phyloP scores from a whole-genome alignment of 2,888 invertebrate genomes.

The Spisula solida region DNA sequence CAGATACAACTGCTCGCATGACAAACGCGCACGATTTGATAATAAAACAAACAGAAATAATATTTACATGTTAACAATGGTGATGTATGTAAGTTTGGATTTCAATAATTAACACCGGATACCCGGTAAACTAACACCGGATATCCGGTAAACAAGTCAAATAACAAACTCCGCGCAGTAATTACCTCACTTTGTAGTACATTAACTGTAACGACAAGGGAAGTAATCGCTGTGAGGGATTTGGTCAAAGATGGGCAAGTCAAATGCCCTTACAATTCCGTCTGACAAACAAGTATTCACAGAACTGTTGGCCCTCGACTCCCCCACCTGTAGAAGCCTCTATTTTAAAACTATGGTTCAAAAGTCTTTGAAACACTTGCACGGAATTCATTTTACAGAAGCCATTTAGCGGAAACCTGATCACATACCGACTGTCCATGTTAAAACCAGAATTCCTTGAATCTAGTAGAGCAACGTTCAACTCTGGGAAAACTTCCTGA shows the following conservation, averaged over 20 bases:
- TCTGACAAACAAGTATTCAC: slow-evolving; percentile 93
- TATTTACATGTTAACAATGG: neutral
- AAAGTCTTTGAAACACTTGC: slow-evolving; percentile 94
- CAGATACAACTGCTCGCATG: neutral
- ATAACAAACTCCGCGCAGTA: neutral
- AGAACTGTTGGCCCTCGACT: slow-evolving; percentile 96
- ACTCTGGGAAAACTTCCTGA: slow-evolving; percentile 90
- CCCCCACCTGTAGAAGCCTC: slow-evolving; percentile 95
- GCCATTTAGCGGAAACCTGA: slow-evolving; percentile 95
- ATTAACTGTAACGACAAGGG: neutral
- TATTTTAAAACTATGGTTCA: slow-evolving; percentile 93
- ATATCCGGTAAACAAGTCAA: neutral
- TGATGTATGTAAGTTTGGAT: neutral
- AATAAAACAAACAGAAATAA: neutral
- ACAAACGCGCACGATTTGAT: neutral
- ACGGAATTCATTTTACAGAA: slow-evolving; percentile 96
- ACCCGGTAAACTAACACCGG: neutral
- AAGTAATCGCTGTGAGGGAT: neutral
- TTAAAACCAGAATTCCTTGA: slow-evolving; percentile 93
- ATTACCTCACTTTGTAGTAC: neutral
- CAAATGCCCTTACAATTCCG: slow-evolving; percentile 53
- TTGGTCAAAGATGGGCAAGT: neutral
- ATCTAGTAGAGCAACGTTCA: slow-evolving; percentile 93
- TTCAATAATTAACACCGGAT: slow-evolving; percentile 4
- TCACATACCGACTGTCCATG: slow-evolving; percentile 93